Evolutionary conservation across 2,797 vertebrate species (phyloP), one percentile per base, ranked within the genome.

Genomic region (Argya squamiceps): DNA sequence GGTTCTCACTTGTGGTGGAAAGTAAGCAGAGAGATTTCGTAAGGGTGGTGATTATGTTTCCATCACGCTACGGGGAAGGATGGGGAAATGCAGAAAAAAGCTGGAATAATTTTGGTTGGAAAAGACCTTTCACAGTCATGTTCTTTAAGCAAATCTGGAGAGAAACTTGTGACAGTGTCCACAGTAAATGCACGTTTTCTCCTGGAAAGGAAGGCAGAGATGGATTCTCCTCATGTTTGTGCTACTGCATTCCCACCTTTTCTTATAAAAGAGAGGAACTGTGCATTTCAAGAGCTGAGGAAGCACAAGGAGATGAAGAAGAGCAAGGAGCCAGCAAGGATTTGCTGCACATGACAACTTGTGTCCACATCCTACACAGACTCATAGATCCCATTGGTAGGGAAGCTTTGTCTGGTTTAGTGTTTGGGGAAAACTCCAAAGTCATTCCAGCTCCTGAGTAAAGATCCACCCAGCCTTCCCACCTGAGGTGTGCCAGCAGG

Each of bases 401-500:
- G 74, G 70, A 77, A 87, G 26, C 30, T 71, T 71, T 34, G 36
- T 34, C 50, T 50, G 3, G 4, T 5, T 18, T 8, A 4, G 1
- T 15, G 39, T 62, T 71, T 80, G 71, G 78, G 71, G 27, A 77
- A 77, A 88, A 77, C 8, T 53, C 41, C 64, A 34, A 34, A 44
- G 24, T 53, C 70, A 29, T 46, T 89, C 37, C 60, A 63, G 3
- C 75, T 92, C 58, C 41, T 70, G 44, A 5, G 41, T 15, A 18
- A 62, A 52, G 67, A 77, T 30, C 71, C 27, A 76, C 64, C 76
- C 88, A 76, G 24, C 17, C 55, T 84, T 84, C 84, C 78, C 84
- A 83, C 12, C 37, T 21, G 68, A 92, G 69, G 58, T 58, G 36
- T 86, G 85, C 36, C 82, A 41, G n/a, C 94, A 95, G 32, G 84